Base-by-base conservation (phyloP, 2,113 vertebrate species). In the Ammodytes marinus region DNA sequence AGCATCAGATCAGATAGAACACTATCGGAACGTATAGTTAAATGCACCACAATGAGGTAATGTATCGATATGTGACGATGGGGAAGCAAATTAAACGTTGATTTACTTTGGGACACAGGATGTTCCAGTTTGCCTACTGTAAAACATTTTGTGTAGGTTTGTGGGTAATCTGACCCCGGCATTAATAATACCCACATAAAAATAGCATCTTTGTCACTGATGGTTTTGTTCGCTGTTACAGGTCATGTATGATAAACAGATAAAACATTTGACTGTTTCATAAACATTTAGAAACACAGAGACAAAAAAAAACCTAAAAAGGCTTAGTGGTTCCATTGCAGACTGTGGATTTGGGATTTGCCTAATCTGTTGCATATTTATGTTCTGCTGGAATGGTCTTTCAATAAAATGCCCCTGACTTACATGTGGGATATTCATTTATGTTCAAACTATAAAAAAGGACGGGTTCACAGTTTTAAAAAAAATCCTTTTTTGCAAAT, bases 351-450 rank as follows among this genome's bases (percentile, higher is more conserved):
- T 61, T 52, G 14, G 59, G 53, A 81, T 61, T 40, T 74, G 58
- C 77, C 69, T 87, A 84, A 81, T 82, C 82, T 79, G 69, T 57
- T 73, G 27, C 46, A 80, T 70, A 74, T 70, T 75, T 70, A 60
- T 84, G 17, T 46, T 45, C 14, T 4, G 6, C n/a, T 49, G 10
- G 8, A 61, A 59, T 57, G 0, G 5, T 39, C 9, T 72, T 85
- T 43, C 12, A 77, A 46, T 46, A 63, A 55, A 70, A 58, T 2
- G 5, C 2, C 42, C 9, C 4, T 61, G 4, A 37, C 8, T 61
- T 2, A 37, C 8, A 45, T 43, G 37, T 45, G 17, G 14, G 65
- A 8, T 50, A 40, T 52, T 43, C 17, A 64, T 68, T 40, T 60
- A 60, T 73, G 15, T 54, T 68, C 6, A 54, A 59, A 71, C 80